Evolutionary conservation across 1,140 invertebrate species (phyloP).

Genomic region (Drosophila bocqueti): DNA sequence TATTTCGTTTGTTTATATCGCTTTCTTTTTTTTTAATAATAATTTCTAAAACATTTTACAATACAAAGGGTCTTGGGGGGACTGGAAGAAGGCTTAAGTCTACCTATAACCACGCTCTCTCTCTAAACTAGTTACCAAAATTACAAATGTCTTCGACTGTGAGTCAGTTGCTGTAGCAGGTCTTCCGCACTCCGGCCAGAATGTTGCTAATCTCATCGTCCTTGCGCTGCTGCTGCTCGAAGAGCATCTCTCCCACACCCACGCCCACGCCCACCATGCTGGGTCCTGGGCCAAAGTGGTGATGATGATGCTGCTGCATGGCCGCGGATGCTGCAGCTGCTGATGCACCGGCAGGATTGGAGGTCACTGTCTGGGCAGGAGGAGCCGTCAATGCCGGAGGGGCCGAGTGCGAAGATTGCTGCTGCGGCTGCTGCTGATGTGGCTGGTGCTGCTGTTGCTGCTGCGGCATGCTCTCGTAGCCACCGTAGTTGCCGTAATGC

Average conservation of each 20-base stretch:
- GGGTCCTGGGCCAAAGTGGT: conserved; percentile 51
- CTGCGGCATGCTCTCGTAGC: conserved; percentile 54
- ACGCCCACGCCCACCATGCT: conserved; percentile 51
- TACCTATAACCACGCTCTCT: conserved; percentile 44
- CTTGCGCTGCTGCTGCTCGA: conserved; percentile 86
- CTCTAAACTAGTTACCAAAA: conserved; percentile 27
- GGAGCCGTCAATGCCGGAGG: conserved; percentile 24
- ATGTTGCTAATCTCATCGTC: conserved; percentile 95
- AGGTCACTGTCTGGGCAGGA: conserved; percentile 48
- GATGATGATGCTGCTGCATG: conserved; percentile 52
- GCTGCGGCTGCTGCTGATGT: conserved; percentile 25
- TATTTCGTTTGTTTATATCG: conserved; percentile 28
- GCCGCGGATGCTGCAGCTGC: conserved; percentile 5
- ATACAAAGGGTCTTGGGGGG: conserved; percentile 15
- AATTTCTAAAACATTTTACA: conserved; percentile 36
- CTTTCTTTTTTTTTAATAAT: neutral
- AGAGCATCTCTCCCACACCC: conserved; percentile 70
- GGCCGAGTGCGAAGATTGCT: conserved; percentile 28
- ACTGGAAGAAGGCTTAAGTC: conserved; percentile 37
- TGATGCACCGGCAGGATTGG: neutral
- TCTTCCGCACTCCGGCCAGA: conserved; percentile 93
- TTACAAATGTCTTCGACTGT: conserved; percentile 16
- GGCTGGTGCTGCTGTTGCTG: conserved; percentile 33
- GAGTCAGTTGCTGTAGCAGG: conserved; percentile 92
- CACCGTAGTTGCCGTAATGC: conserved; percentile 74